Conservation (phyloP, 2,888 invertebrate genomes). For the Drosophila mayaguana region DNA sequence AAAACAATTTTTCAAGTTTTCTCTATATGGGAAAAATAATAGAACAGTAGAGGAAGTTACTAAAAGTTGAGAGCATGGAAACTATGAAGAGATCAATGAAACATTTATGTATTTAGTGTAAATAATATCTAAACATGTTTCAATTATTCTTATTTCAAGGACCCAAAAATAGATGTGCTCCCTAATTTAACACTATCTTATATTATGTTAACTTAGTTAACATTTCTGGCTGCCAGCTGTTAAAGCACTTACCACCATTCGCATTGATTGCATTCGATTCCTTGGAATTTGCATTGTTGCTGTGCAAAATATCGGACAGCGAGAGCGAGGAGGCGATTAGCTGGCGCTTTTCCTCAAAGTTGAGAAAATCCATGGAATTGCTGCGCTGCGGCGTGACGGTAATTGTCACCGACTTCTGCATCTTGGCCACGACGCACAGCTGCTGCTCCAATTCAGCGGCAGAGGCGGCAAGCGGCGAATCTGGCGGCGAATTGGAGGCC, state of each 20-base stretch:
- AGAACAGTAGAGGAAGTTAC: neutral
- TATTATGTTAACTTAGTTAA: neutral
- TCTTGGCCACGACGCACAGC: slow-evolving; percentile 85
- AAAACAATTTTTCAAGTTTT: slow-evolving; percentile 11
- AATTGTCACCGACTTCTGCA: slow-evolving; percentile 88
- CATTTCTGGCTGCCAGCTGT: neutral
- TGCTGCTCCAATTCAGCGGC: slow-evolving; percentile 79
- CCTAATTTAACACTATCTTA: no score
- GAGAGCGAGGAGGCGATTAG: slow-evolving; percentile 95
- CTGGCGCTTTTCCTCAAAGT: slow-evolving; percentile 96
- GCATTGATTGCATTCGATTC: slow-evolving; percentile 85
- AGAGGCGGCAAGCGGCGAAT: slow-evolving; percentile 67
- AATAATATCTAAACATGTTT: neutral
- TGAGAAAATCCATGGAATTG: slow-evolving; percentile 94
- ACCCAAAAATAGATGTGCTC: no score
- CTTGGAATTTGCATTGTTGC: slow-evolving; percentile 85
- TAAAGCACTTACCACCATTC: slow-evolving; percentile 80
- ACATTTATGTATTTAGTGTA: no score
- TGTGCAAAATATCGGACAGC: slow-evolving; percentile 93
- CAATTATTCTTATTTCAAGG: no score
- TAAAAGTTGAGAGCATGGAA: neutral
- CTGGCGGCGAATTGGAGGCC: slow-evolving; percentile 53
- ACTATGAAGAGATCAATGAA: neutral
- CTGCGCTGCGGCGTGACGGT: slow-evolving; percentile 90
- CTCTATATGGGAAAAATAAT: neutral